phyloP scores from a whole-genome alignment of 2,797 vertebrate species.

The Aphelocoma californica region DNA sequence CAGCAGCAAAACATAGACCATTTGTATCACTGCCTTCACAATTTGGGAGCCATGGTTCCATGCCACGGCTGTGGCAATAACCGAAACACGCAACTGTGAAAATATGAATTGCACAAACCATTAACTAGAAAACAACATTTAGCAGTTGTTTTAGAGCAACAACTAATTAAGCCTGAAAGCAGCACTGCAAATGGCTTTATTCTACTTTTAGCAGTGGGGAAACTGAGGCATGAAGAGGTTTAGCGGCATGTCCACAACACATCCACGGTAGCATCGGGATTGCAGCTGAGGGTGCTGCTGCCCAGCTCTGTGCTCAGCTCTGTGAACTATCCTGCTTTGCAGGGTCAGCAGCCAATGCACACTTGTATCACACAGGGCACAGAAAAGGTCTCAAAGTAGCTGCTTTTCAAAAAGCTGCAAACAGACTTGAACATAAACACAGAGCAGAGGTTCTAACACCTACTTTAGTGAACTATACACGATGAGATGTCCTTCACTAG shows the following conservation, averaged over 20 bases:
- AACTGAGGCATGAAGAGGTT: conserved; percentile 21
- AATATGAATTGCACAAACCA: background rate
- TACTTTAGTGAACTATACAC: conserved; percentile 37
- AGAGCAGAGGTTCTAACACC: conserved; percentile 5
- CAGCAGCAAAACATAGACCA: background rate
- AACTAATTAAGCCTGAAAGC: conserved; percentile 27
- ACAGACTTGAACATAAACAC: background rate
- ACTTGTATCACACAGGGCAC: background rate
- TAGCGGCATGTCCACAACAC: background rate
- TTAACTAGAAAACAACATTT: conserved; percentile 9
- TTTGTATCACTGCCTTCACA: background rate
- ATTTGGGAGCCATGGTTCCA: background rate
- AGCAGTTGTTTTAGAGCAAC: background rate
- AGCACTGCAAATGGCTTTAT: conserved; percentile 1
- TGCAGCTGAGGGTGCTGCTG: background rate
- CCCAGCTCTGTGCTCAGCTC: background rate
- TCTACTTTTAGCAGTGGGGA: conserved; percentile 11
- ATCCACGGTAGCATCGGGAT: background rate
- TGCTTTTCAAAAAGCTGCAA: conserved; percentile 17
- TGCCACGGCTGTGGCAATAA: background rate
- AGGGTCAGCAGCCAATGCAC: background rate
- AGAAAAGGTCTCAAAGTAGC: background rate
- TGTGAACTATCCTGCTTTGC: background rate
- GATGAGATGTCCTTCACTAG: conserved; percentile 31
- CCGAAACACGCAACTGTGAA: background rate